These are phyloP conservation scores for Neostethus bicornis DNA, from an alignment of 2,797 vertebrate species.

Conservation along the genomic window DNA sequence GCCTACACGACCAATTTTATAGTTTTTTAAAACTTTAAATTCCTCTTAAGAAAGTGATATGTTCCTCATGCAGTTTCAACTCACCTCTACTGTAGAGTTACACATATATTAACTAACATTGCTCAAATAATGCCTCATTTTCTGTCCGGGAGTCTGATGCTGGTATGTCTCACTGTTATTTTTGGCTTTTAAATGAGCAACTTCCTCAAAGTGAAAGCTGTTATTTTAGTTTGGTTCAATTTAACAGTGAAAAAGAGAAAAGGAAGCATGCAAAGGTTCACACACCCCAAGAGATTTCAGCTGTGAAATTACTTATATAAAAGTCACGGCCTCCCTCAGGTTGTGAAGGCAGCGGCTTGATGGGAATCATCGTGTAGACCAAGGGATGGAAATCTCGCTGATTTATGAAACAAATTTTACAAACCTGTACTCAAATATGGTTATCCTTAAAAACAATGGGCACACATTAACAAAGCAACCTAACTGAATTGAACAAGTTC, in stretches of 20 bases:
- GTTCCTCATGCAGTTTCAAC: constrained; percentile 24
- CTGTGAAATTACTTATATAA: not conserved
- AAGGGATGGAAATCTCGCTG: not conserved
- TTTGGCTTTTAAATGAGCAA: constrained; percentile 20
- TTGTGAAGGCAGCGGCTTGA: not conserved
- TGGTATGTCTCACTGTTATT: constrained; percentile 19
- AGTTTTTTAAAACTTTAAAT: constrained; percentile 41
- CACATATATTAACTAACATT: constrained; percentile 24
- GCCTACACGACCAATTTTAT: constrained; percentile 55
- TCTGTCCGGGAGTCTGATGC: constrained; percentile 36
- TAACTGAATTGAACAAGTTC: not conserved
- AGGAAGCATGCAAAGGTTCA: not conserved
- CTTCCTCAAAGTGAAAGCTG: constrained; percentile 4
- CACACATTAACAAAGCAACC: not conserved
- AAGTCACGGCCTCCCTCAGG: not conserved
- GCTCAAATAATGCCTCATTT: constrained; percentile 28
- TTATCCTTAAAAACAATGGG: not conserved
- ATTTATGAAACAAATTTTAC: not conserved
- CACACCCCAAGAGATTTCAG: not conserved
- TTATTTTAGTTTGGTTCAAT: not conserved
- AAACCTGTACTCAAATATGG: not conserved
- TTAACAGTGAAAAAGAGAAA: not conserved
- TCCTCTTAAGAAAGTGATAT: constrained; percentile 14
- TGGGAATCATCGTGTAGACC: not conserved
- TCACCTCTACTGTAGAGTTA: constrained; percentile 44